phyloP scores from a whole-genome alignment of 1,140 invertebrate species.

The Drosophila bipectinata region DNA sequence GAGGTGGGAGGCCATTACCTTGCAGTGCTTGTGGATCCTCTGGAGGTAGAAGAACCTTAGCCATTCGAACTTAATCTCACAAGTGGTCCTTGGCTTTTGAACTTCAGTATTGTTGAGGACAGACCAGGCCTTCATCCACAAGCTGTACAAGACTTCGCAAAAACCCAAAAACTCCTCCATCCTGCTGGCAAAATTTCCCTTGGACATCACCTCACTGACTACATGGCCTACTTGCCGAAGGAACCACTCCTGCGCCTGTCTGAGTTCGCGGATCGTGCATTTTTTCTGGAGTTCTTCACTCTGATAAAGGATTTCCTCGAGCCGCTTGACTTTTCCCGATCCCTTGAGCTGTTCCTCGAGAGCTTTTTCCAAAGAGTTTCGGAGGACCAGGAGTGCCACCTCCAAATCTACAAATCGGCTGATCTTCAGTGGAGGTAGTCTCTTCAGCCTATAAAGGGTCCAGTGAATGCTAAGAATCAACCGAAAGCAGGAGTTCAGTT shows the following conservation, averaged over 20 bases:
- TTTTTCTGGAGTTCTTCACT: not conserved
- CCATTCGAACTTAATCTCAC: not conserved
- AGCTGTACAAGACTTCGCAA: not conserved
- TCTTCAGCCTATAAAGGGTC: not conserved
- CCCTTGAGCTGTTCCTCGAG: not conserved
- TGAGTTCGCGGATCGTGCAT: slow-evolving; percentile 5
- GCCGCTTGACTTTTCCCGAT: not conserved
- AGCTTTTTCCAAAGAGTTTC: not conserved
- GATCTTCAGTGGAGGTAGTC: not conserved
- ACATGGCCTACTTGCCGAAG: not conserved
- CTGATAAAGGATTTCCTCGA: not conserved
- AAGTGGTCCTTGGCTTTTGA: not conserved
- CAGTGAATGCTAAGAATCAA: not conserved
- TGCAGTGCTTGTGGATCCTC: not conserved
- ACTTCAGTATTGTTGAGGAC: not conserved
- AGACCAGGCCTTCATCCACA: not conserved
- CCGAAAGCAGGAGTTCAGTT: not conserved
- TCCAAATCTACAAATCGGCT: not conserved
- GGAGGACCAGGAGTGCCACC: not conserved
- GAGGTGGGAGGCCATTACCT: not conserved
- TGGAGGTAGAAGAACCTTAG: not conserved
- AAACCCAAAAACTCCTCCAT: not conserved
- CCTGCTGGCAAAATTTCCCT: not conserved
- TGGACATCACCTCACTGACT: not conserved
- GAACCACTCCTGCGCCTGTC: slow-evolving; percentile 3